Evolutionary conservation across 2,888 invertebrate genomes (phyloP), one percentile per base, ranked within the genome.

Genomic region (Digitonthophagus gazella): DNA sequence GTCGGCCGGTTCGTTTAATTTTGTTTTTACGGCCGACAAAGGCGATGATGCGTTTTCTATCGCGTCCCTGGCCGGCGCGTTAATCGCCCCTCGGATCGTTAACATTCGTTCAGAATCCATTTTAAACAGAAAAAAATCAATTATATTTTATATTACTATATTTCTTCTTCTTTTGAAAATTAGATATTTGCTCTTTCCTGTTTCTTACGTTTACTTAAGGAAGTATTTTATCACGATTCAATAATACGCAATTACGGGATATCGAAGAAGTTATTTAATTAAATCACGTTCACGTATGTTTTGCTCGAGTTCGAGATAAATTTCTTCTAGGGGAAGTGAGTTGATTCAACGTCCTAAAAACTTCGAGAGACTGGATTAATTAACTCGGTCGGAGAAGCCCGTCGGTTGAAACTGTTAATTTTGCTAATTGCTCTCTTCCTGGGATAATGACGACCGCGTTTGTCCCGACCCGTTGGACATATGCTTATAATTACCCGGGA

Each of bases 401-500:
- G 28, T 6, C 28, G 28, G 28, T 44, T 44, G 28, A 44, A 61
- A 73, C 75, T 76, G 75, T 76, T 78, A 78, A 77, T 77, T 77
- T 77, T 78, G 79, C 77, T 80, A 79, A 81, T 79, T 79, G 77
- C 71, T 75, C 75, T 79, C 77, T 78, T 79, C 79, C 79, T 76
- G 73, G 69, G 63, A 75, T 79, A 79, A 79, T 77, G 78, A 77
- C 77, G 75, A 76, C 75, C 75, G 75, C 74, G 73, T 69, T 74
- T 75, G 67, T 19, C 65, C 15, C 15, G 58, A 55, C 65, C 65
- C 79, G 79, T 79, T 78, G 78, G 79, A 79, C 82, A 81, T 81
- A 81, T 81, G 82, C 74, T 80, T 78, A 78, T 81, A 82, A 82
- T 82, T 82, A 79, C 77, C 77, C 74, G 78, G 78, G 79, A 80